Conservation (phyloP, 1,140 invertebrate species). For the Whitmania pigra region DNA sequence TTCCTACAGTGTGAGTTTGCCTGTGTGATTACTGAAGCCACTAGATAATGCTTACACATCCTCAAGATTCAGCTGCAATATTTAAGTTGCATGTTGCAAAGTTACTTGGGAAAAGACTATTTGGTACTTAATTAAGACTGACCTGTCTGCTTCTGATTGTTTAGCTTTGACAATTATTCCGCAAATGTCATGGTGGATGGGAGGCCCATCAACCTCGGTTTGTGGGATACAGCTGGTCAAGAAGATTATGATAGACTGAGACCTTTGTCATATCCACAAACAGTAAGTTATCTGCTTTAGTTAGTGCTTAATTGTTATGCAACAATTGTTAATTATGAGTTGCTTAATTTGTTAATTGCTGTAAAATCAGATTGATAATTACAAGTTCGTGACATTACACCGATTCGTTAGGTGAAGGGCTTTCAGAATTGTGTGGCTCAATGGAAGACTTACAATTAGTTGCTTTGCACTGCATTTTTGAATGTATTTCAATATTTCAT, state of each 20-base stretch:
- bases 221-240: slow-evolving; percentile 45
- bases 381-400: background rate
- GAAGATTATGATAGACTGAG: slow-evolving; percentile 85
- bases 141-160: background rate
- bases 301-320: background rate
- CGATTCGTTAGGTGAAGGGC: background rate
- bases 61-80: background rate
- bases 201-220: slow-evolving; percentile 80
- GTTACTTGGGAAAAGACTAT: background rate
- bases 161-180: slow-evolving; percentile 86
- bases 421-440: background rate
- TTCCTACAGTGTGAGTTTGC: slow-evolving; percentile 71
- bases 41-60: background rate
- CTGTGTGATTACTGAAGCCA: background rate
- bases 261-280: slow-evolving; percentile 91
- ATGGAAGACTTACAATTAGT: background rate
- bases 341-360: background rate
- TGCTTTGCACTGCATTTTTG: too few relatives aligned
- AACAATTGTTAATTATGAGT: background rate
- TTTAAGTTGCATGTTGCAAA: background rate
- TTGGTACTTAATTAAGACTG: background rate
- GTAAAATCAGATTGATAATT: background rate
- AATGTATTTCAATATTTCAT: background rate
- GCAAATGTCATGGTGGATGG: slow-evolving; percentile 99
- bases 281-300: slow-evolving; percentile 39